Evolutionary conservation across 1,140 invertebrate species (phyloP), one percentile per base, ranked within the genome.

Genomic region (Drosophila sechellia): DNA sequence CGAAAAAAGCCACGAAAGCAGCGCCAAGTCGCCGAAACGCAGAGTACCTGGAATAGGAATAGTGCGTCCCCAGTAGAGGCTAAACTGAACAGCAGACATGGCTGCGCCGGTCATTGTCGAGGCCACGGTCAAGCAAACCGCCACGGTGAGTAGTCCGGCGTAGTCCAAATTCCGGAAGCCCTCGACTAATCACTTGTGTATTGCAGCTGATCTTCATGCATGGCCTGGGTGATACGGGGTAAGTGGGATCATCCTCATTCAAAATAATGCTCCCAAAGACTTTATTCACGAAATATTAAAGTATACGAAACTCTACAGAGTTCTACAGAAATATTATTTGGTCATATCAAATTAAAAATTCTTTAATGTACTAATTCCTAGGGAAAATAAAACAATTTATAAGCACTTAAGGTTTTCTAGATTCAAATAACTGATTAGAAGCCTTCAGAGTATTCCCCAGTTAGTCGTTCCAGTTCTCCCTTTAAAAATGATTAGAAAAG

Each of bases 91-190:
- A 42, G 37, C 49, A 57, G 77, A 65, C 25, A 94, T 94, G 94
- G 92, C 94, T 56, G 95, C 94, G 91, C 96, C 96, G 60, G 96
- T 96, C 63, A 94, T 97, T 84, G 94, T 96, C 74, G 94, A 95
- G 71, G 95, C 96, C 66, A 95, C 95, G 49, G 94, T 94, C 63
- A 96, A 95, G 93, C 96, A 97, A 77, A 96, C 96, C 10, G 95
- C 96, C 17, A 96, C 96, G 83, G 96, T 96, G 93, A 94, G 94
- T 93, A n/a, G 31, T 11, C 34, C 27, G 27, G 15, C 15, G 11
- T 15, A 34, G 6, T 37, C 13, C 35, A 13, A 27, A 27, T 34
- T 17, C 1, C 4, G 27, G n/a, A 34, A 8, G 5, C 5, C n/a
- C 20, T 5, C 25, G 39, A 48, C n/a, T 31, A 34, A 31, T 37